Evolutionary conservation across 2,888 invertebrate genomes (phyloP), one percentile per base, ranked within the genome.

Genomic region (Nephrotoma flavescens): DNA sequence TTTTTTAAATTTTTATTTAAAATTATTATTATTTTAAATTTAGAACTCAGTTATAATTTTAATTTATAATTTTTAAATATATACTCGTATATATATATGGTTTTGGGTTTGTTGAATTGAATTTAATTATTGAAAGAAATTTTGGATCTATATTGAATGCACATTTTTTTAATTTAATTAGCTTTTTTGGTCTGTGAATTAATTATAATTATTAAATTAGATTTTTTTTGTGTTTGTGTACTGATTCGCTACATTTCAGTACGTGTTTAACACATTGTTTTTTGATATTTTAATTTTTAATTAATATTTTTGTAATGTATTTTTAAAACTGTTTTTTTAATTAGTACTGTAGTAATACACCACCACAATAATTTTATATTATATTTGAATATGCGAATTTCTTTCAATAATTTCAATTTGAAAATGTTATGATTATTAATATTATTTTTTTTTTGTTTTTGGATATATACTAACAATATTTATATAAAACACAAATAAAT

Each of bases 201-300:
- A 15, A 41, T 52, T 86, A 31, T 31, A 31, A 31, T 86, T 83
- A 11, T 45, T 12, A 86, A 31, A 19, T 31, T 71, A 31, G 71
- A 5, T 71, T 71, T 71, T 6, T 7, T 71, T 7, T 71, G 9
- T 71, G 44, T 44, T 6, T 87, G 87, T 57, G 87, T 88, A 88
- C 88, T 88, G 88, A 88, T 88, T 88, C 88, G 88, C 86, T 88
- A 88, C 88, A 88, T 88, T 88, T 88, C 88, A 88, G 88, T 88
- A 88, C 88, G 57, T 86, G 44, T 86, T 86, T 12, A 31, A 31
- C 31, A 31, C 31, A 31, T 31, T 31, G 31, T 31, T 31, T 31
- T 31, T 19, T 19, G 19, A 19, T 19, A 31, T 31, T 31, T 31
- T 31, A 31, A 31, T 31, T 31, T 31, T 86, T 85, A 52, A 42